Conservation (phyloP, 2,113 vertebrate species). For the Hippoglossus stenolepis region DNA sequence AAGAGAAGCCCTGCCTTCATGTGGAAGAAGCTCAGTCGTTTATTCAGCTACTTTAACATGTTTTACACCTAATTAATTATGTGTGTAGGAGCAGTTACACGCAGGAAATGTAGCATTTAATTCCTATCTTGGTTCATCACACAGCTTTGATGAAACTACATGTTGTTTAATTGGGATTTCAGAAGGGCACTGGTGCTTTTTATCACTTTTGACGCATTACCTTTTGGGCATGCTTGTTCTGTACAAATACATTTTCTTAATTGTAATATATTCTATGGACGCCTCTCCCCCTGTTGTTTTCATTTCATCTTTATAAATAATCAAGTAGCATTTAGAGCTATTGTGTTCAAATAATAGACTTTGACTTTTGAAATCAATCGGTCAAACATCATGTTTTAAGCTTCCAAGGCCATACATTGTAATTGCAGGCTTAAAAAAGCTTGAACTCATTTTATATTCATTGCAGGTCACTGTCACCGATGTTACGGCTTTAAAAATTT, state of each 20-base stretch:
- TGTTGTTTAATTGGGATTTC: conserved; percentile 22
- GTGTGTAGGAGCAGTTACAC: conserved; percentile 23
- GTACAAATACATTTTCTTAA: not conserved
- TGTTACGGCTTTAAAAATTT: conserved; percentile 32
- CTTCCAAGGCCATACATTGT: not conserved
- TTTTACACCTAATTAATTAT: conserved; percentile 35
- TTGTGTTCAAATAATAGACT: not conserved
- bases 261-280: not conserved
- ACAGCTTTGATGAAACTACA: conserved; percentile 12
- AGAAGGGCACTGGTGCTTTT: not conserved
- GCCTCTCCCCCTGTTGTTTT: not conserved
- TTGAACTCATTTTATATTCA: conserved; percentile 18
- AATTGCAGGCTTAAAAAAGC: conserved; percentile 14
- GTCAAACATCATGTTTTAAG: not conserved
- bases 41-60: conserved; percentile 13
- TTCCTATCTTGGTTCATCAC: conserved; percentile 10
- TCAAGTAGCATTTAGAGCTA: not conserved
- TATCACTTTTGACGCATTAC: not conserved
- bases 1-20: not conserved
- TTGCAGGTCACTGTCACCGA: conserved; percentile 38
- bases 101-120: conserved; percentile 32
- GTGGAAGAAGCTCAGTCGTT: conserved; percentile 10
- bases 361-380: too few species aligned
- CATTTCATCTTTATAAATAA: not conserved
- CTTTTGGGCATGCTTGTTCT: not conserved